phyloP scores from a whole-genome alignment of 2,888 invertebrate genomes.

The Laothoe populi region DNA sequence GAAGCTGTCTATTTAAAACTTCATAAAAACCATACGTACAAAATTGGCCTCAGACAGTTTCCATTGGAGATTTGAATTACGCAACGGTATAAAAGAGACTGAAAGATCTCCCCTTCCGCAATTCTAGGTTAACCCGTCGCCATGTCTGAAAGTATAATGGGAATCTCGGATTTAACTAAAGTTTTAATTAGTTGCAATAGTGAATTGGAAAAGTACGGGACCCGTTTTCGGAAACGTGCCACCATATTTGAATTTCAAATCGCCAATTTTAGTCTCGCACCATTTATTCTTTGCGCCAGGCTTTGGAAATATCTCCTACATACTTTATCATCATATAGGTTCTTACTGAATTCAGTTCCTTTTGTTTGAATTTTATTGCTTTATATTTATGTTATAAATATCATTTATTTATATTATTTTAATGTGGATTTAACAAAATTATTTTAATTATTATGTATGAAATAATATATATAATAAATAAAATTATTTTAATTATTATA shows the following conservation, averaged over 20 bases:
- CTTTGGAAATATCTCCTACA: background rate
- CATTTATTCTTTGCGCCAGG: slow-evolving; percentile 21
- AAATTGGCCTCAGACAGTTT: background rate
- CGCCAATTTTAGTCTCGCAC: slow-evolving; percentile 39
- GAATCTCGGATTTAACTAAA: slow-evolving; percentile 78
- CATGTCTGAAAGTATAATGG: slow-evolving; percentile 79
- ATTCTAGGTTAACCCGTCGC: slow-evolving; percentile 63
- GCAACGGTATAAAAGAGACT: slow-evolving; percentile 46
- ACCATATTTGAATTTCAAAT: slow-evolving; percentile 66
- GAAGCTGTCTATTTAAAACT: too few relatives aligned
- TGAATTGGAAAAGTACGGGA: slow-evolving; percentile 69
- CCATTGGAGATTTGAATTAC: slow-evolving; percentile 18
- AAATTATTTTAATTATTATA: too few relatives aligned
- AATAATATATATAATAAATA: too few relatives aligned
- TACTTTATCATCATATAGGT: background rate
- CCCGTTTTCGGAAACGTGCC: slow-evolving; percentile 55
- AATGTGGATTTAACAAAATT: too few relatives aligned
- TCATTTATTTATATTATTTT: too few relatives aligned
- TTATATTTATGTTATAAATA: too few relatives aligned
- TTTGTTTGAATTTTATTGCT: background rate
- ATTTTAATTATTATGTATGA: too few relatives aligned
- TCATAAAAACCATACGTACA: too few relatives aligned
- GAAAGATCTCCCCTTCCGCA: slow-evolving; percentile 50
- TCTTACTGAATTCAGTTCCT: background rate
- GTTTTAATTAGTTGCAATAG: slow-evolving; percentile 83